Evolutionary conservation across 2,888 invertebrate species (phyloP).

Genomic region (Anoncus sp.): DNA sequence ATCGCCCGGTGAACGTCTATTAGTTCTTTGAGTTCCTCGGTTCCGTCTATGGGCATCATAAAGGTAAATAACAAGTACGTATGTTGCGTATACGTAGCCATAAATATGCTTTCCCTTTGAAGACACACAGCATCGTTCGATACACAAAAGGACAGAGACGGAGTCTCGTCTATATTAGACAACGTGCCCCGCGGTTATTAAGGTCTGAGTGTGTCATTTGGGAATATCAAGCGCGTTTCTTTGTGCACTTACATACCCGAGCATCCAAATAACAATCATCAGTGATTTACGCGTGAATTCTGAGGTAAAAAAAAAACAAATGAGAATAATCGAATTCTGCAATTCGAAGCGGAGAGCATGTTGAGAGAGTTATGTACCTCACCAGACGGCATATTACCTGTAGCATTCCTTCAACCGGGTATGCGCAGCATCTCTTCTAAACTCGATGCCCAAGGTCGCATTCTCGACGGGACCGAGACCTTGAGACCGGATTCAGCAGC

Average conservation of each 20-base stretch:
- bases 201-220: background rate
- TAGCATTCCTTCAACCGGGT: slow-evolving; percentile 24
- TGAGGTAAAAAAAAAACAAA: background rate
- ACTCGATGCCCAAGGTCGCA: slow-evolving; percentile 64
- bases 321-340: background rate
- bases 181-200: too few relatives aligned
- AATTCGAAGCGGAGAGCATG: background rate
- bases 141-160: too few relatives aligned
- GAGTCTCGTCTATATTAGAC: background rate
- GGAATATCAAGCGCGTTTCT: background rate
- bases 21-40: slow-evolving; percentile 27
- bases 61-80: slow-evolving; percentile 52
- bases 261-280: too few relatives aligned
- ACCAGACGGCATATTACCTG: slow-evolving; percentile 26
- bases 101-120: slow-evolving; percentile 37
- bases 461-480: slow-evolving; percentile 63
- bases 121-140: slow-evolving; percentile 14
- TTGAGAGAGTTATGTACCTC: slow-evolving; percentile 12
- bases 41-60: slow-evolving; percentile 44
- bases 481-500: slow-evolving; percentile 63
- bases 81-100: slow-evolving; percentile 35
- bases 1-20: slow-evolving; percentile 30
- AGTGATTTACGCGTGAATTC: too few relatives aligned
- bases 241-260: too few relatives aligned
- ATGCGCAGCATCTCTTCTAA: slow-evolving; percentile 57